These are phyloP conservation scores for Thaumatotibia leucotreta DNA, from an alignment of 1,140 invertebrate species.

Conservation along the genomic window DNA sequence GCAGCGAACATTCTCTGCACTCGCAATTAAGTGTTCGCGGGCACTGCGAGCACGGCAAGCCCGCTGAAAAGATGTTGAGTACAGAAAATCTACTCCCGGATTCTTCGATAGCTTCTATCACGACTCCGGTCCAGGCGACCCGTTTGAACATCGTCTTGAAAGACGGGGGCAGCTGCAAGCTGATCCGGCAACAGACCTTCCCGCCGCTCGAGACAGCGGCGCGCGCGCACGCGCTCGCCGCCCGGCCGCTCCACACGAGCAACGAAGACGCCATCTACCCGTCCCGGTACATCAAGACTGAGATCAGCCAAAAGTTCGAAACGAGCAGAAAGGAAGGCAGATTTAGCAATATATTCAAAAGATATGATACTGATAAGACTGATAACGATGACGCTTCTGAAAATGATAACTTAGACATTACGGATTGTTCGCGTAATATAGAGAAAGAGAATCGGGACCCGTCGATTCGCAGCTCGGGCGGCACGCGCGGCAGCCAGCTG, in stretches of 20 bases:
- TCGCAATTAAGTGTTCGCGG: slow-evolving; percentile 41
- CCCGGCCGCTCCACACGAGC: slow-evolving; percentile 74
- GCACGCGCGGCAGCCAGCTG: slow-evolving; percentile 36
- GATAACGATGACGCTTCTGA: slow-evolving; percentile 37
- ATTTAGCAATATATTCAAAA: slow-evolving; percentile 31
- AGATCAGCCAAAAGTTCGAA: slow-evolving; percentile 27
- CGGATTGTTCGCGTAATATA: slow-evolving; percentile 22
- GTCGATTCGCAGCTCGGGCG: slow-evolving; percentile 11
- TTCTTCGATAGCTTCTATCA: slow-evolving; percentile 82
- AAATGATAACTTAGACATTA: slow-evolving; percentile 26
- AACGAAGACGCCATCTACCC: slow-evolving; percentile 54
- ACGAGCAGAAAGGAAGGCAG: slow-evolving; percentile 22
- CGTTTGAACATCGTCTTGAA: slow-evolving; percentile 78
- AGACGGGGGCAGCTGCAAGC: slow-evolving; percentile 53
- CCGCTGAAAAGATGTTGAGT: slow-evolving; percentile 66
- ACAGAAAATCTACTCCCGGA: slow-evolving; percentile 82
- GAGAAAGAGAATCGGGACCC: slow-evolving; percentile 45
- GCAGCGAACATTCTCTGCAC: slow-evolving; percentile 45
- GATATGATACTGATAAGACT: slow-evolving; percentile 37
- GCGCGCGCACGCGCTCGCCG: slow-evolving; percentile 71
- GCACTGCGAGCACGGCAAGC: slow-evolving; percentile 26
- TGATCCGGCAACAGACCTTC: slow-evolving; percentile 83
- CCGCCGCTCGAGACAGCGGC: slow-evolving; percentile 79
- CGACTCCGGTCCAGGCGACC: slow-evolving; percentile 78
- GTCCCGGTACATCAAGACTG: slow-evolving; percentile 26